Evolutionary conservation across 1,140 invertebrate genomes (phyloP).

Genomic region (Bombus consobrinus): DNA sequence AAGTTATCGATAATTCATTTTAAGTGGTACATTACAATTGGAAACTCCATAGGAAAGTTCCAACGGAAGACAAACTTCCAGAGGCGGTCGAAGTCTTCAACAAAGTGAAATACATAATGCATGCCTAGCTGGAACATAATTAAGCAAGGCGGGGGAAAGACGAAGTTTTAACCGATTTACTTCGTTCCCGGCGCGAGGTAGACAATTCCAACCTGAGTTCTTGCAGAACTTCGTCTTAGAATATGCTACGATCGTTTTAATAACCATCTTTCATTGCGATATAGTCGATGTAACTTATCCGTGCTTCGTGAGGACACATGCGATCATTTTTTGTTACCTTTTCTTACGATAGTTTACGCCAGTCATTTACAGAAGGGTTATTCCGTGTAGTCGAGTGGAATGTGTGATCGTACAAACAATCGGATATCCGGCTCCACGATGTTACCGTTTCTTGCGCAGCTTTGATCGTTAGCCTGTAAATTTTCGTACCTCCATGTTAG

Average conservation of each 20-base stretch:
- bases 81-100: slow-evolving; percentile 27
- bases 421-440: slow-evolving; percentile 8
- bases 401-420: neutral
- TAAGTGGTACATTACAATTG: slow-evolving; percentile 50
- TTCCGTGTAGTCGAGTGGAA: neutral
- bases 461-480: slow-evolving; percentile 49
- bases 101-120: slow-evolving; percentile 54
- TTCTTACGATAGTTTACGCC: neutral
- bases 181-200: neutral
- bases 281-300: neutral
- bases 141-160: slow-evolving; percentile 27
- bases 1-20: slow-evolving; percentile 54
- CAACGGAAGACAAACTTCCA: slow-evolving; percentile 43
- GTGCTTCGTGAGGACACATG: too few relatives aligned
- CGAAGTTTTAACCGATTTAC: slow-evolving; percentile 46
- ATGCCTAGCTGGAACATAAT: slow-evolving; percentile 45
- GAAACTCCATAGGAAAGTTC: slow-evolving; percentile 31
- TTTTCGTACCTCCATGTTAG: slow-evolving; percentile 24
- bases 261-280: neutral
- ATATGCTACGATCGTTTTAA: slow-evolving; percentile 14
- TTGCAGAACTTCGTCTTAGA: neutral
- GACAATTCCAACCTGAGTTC: slow-evolving; percentile 15
- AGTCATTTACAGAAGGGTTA: neutral
- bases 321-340: neutral
- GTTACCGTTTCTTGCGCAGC: slow-evolving; percentile 19